These are phyloP conservation scores for Mesocentrotus franciscanus DNA, from an alignment of 53 echinoderm and acorn worm species.

Conservation along the genomic window DNA sequence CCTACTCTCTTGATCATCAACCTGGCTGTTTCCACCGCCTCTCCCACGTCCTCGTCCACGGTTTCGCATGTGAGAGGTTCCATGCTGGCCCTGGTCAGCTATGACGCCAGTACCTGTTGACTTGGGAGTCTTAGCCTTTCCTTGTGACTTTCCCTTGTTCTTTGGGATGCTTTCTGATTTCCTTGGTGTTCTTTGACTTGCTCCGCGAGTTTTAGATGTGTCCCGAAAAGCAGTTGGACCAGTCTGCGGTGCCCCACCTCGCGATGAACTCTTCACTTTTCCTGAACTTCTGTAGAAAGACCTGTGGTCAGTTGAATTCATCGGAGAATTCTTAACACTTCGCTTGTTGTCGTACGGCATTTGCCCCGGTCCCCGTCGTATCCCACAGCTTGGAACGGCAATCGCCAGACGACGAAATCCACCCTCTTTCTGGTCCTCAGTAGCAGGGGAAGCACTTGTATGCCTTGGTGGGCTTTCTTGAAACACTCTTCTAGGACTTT, in stretches of 20 bases:
- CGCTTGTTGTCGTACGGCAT: neutral
- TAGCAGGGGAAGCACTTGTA: neutral
- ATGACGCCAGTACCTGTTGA: neutral
- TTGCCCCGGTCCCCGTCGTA: neutral
- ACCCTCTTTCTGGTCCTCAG: neutral
- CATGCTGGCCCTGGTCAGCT: no score
- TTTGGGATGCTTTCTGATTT: neutral
- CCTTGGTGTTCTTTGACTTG: neutral
- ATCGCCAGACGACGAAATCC: conserved; percentile 13
- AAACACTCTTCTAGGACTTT: neutral
- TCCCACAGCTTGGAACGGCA: conserved; percentile 6
- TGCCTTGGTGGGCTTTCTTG: neutral
- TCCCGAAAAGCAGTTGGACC: no score
- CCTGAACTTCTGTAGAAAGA: neutral
- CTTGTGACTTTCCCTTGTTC: neutral
- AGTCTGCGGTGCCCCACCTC: no score
- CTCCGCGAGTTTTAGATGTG: no score
- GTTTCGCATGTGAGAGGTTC: no score
- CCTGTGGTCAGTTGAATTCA: neutral
- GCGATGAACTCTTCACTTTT: neutral
- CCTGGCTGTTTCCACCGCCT: no score
- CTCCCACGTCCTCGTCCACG: no score
- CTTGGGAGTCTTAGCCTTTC: neutral
- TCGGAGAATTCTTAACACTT: neutral
- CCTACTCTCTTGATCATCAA: no score